Evolutionary conservation across 2,797 vertebrate species (phyloP).

Genomic region (Acropternis orthonyx): DNA sequence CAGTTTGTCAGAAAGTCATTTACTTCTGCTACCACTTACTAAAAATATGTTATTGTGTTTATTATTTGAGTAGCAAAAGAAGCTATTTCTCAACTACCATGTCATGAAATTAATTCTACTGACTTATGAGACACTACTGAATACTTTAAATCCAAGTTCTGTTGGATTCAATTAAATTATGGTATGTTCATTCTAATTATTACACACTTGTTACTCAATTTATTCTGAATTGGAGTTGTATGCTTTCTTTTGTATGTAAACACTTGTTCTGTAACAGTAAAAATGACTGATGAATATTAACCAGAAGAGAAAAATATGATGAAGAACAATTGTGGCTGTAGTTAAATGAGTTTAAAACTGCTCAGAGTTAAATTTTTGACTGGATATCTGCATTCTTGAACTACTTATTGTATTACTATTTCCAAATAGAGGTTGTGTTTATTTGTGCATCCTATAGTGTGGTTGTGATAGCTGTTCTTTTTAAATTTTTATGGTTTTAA

Average conservation of each 20-base stretch:
- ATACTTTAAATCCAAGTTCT: background rate
- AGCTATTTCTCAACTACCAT: slow-evolving; percentile 1
- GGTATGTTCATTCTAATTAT: slow-evolving; percentile 37
- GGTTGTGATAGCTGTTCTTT: background rate
- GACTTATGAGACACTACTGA: background rate
- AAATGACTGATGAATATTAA: slow-evolving; percentile 39
- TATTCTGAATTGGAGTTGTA: slow-evolving; percentile 27
- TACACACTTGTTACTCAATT: slow-evolving; percentile 22
- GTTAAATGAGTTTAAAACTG: background rate
- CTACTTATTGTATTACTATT: background rate
- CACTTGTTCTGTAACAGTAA: background rate
- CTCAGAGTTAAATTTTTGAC: background rate
- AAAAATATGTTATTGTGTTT: slow-evolving; percentile 25
- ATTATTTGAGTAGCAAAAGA: slow-evolving; percentile 18
- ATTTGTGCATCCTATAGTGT: background rate
- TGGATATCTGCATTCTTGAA: background rate
- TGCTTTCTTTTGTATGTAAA: slow-evolving; percentile 29
- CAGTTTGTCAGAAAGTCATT: background rate
- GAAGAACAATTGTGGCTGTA: background rate
- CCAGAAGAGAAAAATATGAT: background rate
- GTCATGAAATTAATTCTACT: background rate
- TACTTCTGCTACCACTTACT: background rate
- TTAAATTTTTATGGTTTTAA: background rate
- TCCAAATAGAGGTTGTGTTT: background rate
- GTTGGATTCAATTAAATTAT: slow-evolving; percentile 46